Evolutionary conservation across 2,888 invertebrate genomes (phyloP).

Genomic region (Amiota mariae): DNA sequence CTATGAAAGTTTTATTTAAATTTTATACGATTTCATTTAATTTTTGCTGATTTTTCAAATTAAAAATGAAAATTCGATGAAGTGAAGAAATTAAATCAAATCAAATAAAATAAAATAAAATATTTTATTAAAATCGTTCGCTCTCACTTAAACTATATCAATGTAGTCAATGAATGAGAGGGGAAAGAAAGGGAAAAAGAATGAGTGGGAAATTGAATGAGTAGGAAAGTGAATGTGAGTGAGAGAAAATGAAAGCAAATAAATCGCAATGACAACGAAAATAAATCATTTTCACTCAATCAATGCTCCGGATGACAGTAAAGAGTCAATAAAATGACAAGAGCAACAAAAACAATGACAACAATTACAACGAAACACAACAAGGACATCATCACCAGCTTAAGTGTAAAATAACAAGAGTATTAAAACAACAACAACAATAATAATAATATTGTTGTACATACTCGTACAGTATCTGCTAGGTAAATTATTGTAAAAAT

Average conservation of each 20-base stretch:
- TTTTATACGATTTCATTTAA: no score
- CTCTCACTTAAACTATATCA: no score
- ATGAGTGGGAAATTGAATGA: neutral
- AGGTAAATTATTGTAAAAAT: no score
- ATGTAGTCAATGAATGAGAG: constrained; percentile 38
- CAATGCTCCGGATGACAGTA: constrained; percentile 24
- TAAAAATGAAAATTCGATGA: no score
- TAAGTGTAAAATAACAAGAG: constrained; percentile 7
- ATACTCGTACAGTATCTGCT: no score
- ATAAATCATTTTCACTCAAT: constrained; percentile 42
- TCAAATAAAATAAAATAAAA: neutral
- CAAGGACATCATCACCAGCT: neutral
- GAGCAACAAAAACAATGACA: constrained; percentile 13
- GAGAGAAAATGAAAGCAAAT: neutral
- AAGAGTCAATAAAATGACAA: constrained; percentile 27
- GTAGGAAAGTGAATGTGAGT: neutral
- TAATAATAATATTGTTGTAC: neutral
- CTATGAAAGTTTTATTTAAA: no score
- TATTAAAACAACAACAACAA: neutral
- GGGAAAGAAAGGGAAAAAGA: neutral
- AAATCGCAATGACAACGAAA: neutral
- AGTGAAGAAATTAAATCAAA: constrained; percentile 23
- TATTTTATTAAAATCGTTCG: neutral
- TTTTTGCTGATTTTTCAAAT: no score
- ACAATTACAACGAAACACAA: neutral